Base-by-base conservation (phyloP, 2,797 vertebrate species). In the Sciurus carolinensis region DNA sequence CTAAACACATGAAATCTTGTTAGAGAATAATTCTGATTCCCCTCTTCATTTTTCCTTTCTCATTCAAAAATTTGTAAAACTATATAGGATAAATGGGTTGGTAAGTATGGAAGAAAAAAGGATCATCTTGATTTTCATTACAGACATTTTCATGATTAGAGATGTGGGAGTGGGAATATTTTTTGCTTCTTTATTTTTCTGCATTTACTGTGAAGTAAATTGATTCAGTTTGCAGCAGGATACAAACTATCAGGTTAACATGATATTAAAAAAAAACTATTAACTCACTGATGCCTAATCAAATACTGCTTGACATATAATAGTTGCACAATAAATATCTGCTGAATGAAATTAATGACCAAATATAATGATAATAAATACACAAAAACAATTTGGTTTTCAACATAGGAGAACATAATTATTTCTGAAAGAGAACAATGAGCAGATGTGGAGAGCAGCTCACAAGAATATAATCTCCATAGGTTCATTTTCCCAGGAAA, bases 311-410 rank as follows among this genome's bases (percentile, higher is more conserved):
- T 72, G 72, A 44, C 18, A 76, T 47, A 3, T 10, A 95, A 15
- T 83, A 93, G 83, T 44, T 94, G 69, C 57, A 96, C 73, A 94
- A 69, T 79, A 89, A 92, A 73, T 87, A 85, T 26, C 36, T 24
- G 26, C 33, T 72, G 28, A 82, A 76, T 76, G 13, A 92, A 93
- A 87, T 20, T 57, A 30, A 57, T 85, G 59, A 47, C 54, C 54
- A 28, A 66, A 84, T 64, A 12, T 66, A 87, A 87, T 52, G 18
- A 91, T 72, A 80, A 89, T 71, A 81, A 81, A 6, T 18, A 76
- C n/a, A 82, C 44, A 62, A 54, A 89, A 77, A 0, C 47, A 91
- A 11, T 28, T 93, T 92, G 24, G 2, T 33, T 64, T 67, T 95
- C 75, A 90, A 28, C 50, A 83, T 50, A 5, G 30, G 14, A 90